Evolutionary conservation across 2,888 invertebrate species (phyloP).

Genomic region (Drosophila greeni): DNA sequence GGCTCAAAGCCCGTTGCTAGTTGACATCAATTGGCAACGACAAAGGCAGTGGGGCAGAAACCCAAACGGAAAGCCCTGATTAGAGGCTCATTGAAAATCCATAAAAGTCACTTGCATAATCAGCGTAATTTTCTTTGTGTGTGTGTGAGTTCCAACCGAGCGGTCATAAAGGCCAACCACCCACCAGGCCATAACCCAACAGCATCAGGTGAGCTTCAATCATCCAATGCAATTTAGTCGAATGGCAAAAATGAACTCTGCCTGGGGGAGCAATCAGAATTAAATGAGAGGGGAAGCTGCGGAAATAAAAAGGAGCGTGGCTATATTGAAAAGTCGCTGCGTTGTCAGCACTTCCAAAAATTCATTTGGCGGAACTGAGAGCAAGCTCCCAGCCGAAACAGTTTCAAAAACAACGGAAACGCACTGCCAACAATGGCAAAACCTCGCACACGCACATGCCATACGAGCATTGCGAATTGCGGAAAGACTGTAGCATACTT

Average conservation of each 20-base stretch:
- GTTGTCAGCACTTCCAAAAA: constrained; percentile 70
- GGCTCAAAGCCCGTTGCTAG: constrained; percentile 28
- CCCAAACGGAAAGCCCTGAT: constrained; percentile 36
- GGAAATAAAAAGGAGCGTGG: constrained; percentile 22
- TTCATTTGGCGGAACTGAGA: constrained; percentile 61
- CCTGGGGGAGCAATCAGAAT: constrained; percentile 71
- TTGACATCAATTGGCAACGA: constrained; percentile 52
- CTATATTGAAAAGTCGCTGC: constrained; percentile 41
- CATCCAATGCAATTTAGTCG: constrained; percentile 61
- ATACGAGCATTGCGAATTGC: constrained; percentile 16
- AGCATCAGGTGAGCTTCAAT: constrained; percentile 36
- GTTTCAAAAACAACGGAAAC: constrained; percentile 53
- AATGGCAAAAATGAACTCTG: constrained; percentile 60
- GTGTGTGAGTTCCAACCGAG: not conserved
- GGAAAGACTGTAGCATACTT: constrained; percentile 67
- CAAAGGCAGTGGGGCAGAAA: constrained; percentile 26
- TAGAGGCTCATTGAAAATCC: constrained; percentile 58
- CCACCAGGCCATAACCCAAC: constrained; percentile 7
- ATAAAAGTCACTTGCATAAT: constrained; percentile 59
- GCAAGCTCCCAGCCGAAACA: constrained; percentile 34
- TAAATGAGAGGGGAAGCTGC: constrained; percentile 7
- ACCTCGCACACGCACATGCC: constrained; percentile 25
- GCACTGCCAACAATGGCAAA: constrained; percentile 25
- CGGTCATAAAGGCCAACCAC: constrained; percentile 44
- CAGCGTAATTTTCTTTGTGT: constrained; percentile 45